Evolutionary conservation across 2,797 vertebrate genomes (phyloP), one percentile per base, ranked within the genome.

Genomic region (Dendrocincla fuliginosa): DNA sequence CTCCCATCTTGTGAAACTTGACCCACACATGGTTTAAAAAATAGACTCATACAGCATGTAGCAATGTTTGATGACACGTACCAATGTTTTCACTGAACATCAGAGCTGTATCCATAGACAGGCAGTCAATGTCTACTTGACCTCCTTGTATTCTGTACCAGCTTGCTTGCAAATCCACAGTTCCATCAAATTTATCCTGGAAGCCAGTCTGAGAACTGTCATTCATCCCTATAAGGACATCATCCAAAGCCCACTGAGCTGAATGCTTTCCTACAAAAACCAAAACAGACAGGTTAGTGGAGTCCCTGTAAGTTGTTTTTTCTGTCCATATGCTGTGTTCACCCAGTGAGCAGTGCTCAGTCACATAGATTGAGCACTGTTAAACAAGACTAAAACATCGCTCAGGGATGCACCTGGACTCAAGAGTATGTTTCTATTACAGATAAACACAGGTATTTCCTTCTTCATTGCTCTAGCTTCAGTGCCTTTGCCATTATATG

Each of bases 111-210:
- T 99, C 99, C 98, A 99, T 98, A 73, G 99, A 99, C 89, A 99
- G 97, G 94, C 99, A 99, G 97, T 99, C 99, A 87, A 99, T 98
- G 6, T 99, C 98, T 93, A 99, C 98, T 97, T 99, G 99, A 79
- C 99, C 99, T 17, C 99, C 99, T 97, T 99, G 99, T 83, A 99
- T 98, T 87, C 99, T 98, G 97, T 99, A 99, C 99, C 99, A 99
- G 97, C 98, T 99, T 97, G 98, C 98, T 93, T 99, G 98, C 94
- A 99, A 97, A 77, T 99, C 99, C 61, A 98, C 97, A 16, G 98
- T 98, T 84, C 98, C 98, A 75, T 99, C 99, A 86, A 99, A 99
- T 98, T 99, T 99, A 97, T 99, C 99, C 61, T 99, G 99, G 96
- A 99, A 99, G 69, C 99, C 99, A 37, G 98, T 98, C 92, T 99